phyloP scores from a whole-genome alignment of 35 echinoderm and acorn worm genomes.

The Apostichopus parvimensis region DNA sequence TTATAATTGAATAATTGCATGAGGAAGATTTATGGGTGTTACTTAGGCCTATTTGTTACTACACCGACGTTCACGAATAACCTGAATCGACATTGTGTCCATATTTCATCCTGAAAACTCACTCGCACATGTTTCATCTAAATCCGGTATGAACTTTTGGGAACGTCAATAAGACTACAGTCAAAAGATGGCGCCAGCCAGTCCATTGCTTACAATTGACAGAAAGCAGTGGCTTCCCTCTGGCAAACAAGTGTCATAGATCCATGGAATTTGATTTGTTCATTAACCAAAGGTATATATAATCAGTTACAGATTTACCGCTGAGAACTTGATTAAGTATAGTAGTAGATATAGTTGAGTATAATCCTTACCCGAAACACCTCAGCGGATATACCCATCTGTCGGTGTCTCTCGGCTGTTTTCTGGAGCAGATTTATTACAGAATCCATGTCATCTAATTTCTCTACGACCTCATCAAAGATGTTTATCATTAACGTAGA shows the following conservation, averaged over 20 bases:
- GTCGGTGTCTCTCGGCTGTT: slow-evolving; percentile 76
- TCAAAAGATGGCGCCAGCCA: background rate
- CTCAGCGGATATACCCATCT: slow-evolving; percentile 68
- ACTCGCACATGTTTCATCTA: background rate
- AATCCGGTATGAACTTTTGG: background rate
- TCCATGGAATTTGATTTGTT: background rate
- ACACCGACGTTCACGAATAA: too few species aligned
- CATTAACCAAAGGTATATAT: background rate
- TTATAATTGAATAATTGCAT: too few species aligned
- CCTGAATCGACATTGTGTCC: too few species aligned
- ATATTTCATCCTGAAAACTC: too few species aligned
- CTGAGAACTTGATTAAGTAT: too few species aligned
- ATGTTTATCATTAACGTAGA: slow-evolving; percentile 79
- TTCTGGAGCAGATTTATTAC: slow-evolving; percentile 73
- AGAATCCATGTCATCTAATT: slow-evolving; percentile 80
- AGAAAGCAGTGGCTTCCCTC: background rate
- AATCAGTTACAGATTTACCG: background rate
- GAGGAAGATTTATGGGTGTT: too few species aligned
- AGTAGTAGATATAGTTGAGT: too few species aligned
- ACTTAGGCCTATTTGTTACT: too few species aligned
- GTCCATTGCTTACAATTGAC: background rate
- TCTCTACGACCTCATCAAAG: slow-evolving; percentile 89
- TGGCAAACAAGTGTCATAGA: background rate
- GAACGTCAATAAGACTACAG: background rate
- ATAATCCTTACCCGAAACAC: slow-evolving; percentile 71